Conservation (phyloP, 2,113 vertebrate species). For the Notothenia coriiceps region DNA sequence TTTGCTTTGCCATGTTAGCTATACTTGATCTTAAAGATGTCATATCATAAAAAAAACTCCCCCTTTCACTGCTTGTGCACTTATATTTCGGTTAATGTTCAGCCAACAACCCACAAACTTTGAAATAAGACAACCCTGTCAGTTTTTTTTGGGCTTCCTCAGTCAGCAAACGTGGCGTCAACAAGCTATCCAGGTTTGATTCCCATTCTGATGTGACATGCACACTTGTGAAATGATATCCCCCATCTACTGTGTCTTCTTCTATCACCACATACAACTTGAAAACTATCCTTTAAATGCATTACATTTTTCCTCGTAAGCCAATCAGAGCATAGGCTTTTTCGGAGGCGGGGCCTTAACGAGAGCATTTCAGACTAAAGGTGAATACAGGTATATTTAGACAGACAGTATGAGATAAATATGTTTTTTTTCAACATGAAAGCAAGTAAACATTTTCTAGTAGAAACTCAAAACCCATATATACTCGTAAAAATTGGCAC, state of each 20-base stretch:
- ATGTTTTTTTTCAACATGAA: background rate
- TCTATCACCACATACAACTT: no score
- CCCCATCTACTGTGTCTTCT: no score
- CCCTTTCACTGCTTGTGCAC: background rate
- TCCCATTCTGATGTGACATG: background rate
- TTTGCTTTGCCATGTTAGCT: slow-evolving; percentile 1
- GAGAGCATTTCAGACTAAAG: background rate
- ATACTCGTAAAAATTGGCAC: no score
- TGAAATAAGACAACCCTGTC: background rate
- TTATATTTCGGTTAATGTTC: background rate
- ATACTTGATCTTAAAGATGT: background rate
- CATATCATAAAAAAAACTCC: no score
- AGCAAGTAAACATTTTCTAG: background rate
- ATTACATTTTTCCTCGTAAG: no score
- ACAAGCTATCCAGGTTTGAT: background rate
- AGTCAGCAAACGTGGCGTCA: background rate
- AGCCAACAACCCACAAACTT: background rate
- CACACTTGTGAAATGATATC: no score
- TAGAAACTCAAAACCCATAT: no score
- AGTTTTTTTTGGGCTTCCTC: background rate
- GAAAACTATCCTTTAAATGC: no score
- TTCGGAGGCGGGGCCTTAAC: background rate
- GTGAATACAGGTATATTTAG: background rate
- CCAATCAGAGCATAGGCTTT: background rate
- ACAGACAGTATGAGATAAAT: background rate